Conservation (phyloP, 2,797 vertebrate genomes). For the Momotus momota region DNA sequence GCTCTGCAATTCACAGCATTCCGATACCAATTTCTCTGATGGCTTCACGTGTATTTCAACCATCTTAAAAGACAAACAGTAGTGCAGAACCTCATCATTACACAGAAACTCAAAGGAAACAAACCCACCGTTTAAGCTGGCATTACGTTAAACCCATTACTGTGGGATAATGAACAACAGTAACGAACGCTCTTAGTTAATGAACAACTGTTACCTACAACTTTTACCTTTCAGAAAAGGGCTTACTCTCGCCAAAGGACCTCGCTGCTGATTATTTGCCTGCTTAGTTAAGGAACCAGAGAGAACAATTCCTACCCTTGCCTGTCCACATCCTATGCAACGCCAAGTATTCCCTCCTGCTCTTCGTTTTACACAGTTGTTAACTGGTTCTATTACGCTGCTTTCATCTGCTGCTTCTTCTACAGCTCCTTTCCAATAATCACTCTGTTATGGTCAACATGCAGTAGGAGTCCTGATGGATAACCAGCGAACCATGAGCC, state of each 20-base stretch:
- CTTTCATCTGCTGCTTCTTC: not conserved
- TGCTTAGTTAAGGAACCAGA: not conserved
- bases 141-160: not conserved
- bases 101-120: not conserved
- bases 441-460: not conserved
- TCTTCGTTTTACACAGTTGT: not conserved
- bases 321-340: not conserved
- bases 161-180: not conserved
- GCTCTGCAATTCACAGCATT: not conserved
- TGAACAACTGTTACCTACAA: not conserved
- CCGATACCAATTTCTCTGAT: not conserved
- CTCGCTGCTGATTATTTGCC: not conserved
- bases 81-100: not conserved
- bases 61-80: not conserved
- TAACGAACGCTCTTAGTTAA: not conserved
- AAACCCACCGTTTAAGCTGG: not conserved
- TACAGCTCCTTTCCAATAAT: not conserved
- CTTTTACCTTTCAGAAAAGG: not conserved
- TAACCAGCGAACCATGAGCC: not conserved
- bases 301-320: not conserved
- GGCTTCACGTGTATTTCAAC: not conserved
- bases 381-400: not conserved
- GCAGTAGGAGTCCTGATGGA: not conserved
- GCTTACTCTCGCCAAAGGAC: rapidly evolving
- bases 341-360: not conserved